Percentiles rank a stretch among this genome's conserved stretches.
phyloP scores from a whole-genome alignment of 2,797 vertebrate species.

The Capromys pilorides region DNA sequence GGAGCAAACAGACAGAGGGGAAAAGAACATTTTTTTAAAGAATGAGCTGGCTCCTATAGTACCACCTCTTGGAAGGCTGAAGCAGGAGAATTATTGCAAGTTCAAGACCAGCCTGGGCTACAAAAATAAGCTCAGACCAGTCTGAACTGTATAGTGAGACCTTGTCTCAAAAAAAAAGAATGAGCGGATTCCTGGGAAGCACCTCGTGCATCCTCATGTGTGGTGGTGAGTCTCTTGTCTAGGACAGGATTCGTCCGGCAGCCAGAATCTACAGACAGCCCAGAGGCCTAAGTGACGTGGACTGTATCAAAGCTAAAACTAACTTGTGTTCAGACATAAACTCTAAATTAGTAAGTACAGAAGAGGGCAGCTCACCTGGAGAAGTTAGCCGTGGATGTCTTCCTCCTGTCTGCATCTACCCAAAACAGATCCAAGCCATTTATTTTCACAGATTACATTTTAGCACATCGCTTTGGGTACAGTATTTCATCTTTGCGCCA shows the following conservation, averaged over 20 bases:
- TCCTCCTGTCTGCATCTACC: neutral
- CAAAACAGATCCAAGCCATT: neutral
- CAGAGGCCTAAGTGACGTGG: neutral
- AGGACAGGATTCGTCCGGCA: neutral
- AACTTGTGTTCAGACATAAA: slow-evolving; percentile 10
- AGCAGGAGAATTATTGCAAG: too few species aligned
- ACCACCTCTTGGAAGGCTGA: too few species aligned
- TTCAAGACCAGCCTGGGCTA: too few species aligned
- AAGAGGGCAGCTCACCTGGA: neutral
- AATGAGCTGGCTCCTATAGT: neutral
- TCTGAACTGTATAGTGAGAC: too few species aligned
- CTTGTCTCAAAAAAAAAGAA: neutral
- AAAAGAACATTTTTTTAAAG: neutral
- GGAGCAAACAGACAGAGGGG: neutral
- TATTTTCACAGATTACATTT: neutral
- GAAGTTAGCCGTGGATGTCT: neutral
- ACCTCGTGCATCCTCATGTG: neutral
- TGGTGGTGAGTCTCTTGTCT: neutral
- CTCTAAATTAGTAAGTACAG: slow-evolving; percentile 51
- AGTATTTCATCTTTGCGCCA: neutral
- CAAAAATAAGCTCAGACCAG: too few species aligned
- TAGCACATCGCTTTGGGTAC: neutral
- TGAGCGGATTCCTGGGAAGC: neutral
- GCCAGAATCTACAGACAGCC: neutral
- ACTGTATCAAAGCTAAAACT: slow-evolving; percentile 18